Evolutionary conservation across 2,113 vertebrate species (phyloP).

Genomic region (Myrmecophaga tridactyla): DNA sequence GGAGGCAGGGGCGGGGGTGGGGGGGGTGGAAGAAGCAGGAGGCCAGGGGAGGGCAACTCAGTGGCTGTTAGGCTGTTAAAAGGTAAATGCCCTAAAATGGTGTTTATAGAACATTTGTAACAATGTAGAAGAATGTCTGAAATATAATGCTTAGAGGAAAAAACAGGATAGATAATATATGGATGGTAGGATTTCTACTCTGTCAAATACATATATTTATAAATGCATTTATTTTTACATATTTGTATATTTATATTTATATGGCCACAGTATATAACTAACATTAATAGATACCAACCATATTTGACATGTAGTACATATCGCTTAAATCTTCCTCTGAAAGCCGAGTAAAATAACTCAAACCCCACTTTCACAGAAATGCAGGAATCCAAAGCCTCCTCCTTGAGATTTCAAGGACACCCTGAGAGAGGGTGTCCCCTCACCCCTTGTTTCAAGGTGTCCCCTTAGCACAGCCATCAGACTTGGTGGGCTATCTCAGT

Average conservation of each 20-base stretch:
- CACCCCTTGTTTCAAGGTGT: background rate
- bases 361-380: background rate
- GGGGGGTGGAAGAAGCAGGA: too few species aligned
- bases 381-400: background rate
- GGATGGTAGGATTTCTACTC: background rate
- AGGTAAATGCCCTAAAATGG: background rate
- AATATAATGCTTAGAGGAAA: background rate
- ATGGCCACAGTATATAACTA: background rate
- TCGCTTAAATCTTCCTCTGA: background rate
- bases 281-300: background rate
- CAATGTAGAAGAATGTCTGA: background rate
- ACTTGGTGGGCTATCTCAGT: background rate
- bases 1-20: background rate
- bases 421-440: background rate
- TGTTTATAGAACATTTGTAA: conserved; percentile 33
- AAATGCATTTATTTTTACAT: background rate
- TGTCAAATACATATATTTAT: background rate
- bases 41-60: background rate
- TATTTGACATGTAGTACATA: background rate
- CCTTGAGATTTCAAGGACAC: background rate
- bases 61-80: background rate
- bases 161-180: background rate
- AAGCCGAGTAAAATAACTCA: background rate
- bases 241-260: background rate
- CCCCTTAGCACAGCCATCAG: background rate